phyloP scores from a whole-genome alignment of 2,797 vertebrate genomes.

The Enteromius paludinosus region DNA sequence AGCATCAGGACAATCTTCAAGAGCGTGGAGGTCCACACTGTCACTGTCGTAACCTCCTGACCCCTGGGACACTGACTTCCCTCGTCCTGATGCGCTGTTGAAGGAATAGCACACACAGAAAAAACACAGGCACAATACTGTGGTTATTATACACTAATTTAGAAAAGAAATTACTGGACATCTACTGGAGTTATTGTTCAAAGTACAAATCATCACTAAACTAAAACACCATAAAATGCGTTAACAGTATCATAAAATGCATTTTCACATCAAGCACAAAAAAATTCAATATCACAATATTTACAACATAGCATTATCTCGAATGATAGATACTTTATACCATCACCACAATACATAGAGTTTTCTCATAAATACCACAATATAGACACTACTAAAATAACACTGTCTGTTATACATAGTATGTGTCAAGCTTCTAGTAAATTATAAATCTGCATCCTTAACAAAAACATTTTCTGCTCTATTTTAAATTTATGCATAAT shows the following conservation, averaged over 20 bases:
- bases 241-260: neutral
- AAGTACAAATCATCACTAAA: neutral
- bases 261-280: neutral
- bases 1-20: constrained; percentile 85
- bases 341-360: neutral
- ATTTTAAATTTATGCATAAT: neutral
- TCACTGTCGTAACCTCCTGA: constrained; percentile 96
- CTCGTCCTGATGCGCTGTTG: constrained; percentile 86
- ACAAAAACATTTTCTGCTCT: neutral
- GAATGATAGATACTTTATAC: neutral
- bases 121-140: neutral
- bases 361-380: neutral
- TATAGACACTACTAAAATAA: neutral
- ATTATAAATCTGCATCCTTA: neutral
- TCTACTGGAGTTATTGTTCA: neutral
- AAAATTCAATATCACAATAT: neutral
- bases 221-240: neutral
- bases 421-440: neutral
- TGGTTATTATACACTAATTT: neutral
- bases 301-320: neutral
- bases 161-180: neutral
- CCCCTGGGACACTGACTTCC: constrained; percentile 91
- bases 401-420: neutral
- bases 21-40: constrained; percentile 88
- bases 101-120: neutral